These are phyloP conservation scores for Sesia apiformis DNA, from an alignment of 2,888 invertebrate genomes.

Conservation along the genomic window DNA sequence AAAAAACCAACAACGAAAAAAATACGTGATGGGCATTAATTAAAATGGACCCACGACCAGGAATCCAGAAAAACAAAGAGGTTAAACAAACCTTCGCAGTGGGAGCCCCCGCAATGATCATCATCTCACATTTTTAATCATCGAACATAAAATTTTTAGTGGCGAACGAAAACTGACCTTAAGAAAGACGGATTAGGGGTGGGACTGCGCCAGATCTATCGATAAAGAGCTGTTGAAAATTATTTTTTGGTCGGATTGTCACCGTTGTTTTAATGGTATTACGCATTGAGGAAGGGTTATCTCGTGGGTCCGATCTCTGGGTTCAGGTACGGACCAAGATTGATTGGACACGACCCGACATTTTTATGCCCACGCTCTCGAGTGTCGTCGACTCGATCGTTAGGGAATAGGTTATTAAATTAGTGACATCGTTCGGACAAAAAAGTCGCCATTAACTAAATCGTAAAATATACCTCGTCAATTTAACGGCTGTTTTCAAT, in stretches of 20 bases:
- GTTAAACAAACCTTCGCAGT: slow-evolving; percentile 70
- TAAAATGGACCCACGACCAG: slow-evolving; percentile 72
- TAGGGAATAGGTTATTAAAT: slow-evolving; percentile 63
- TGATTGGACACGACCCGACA: slow-evolving; percentile 64
- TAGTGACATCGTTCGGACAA: slow-evolving; percentile 52
- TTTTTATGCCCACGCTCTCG: slow-evolving; percentile 61
- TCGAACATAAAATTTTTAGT: slow-evolving; percentile 40
- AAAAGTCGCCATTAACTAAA: slow-evolving; percentile 42
- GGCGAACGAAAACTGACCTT: slow-evolving; percentile 41
- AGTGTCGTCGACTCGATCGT: slow-evolving; percentile 60
- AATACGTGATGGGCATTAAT: slow-evolving; percentile 75
- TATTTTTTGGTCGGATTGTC: slow-evolving; percentile 71
- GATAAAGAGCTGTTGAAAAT: slow-evolving; percentile 66
- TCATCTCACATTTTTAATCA: slow-evolving; percentile 74
- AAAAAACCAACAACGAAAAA: slow-evolving; percentile 63
- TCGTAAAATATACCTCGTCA: slow-evolving; percentile 22
- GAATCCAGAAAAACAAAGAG: slow-evolving; percentile 70
- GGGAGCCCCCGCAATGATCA: slow-evolving; percentile 71
- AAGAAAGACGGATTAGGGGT: slow-evolving; percentile 25
- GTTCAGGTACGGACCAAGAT: slow-evolving; percentile 64
- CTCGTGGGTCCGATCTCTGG: slow-evolving; percentile 59
- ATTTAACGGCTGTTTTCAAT: slow-evolving; percentile 14
- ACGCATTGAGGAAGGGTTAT: slow-evolving; percentile 72
- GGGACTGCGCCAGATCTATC: slow-evolving; percentile 20
- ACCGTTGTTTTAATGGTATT: slow-evolving; percentile 75